phyloP scores from a whole-genome alignment of 2,888 invertebrate species.

The Charanyca ferruginea region DNA sequence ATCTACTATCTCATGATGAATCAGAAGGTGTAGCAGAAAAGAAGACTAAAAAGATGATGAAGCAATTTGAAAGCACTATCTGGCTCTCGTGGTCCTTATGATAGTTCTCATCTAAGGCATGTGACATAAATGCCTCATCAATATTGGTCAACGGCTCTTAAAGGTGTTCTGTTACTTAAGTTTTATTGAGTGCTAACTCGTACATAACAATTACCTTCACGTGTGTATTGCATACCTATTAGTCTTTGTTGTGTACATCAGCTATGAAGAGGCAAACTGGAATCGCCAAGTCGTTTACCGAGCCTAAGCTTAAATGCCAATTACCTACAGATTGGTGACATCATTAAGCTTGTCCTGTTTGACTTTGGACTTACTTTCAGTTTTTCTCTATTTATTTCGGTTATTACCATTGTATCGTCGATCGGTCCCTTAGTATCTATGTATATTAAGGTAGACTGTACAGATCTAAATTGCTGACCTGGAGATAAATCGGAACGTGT shows the following conservation, averaged over 20 bases:
- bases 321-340: constrained; percentile 55
- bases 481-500: constrained; percentile 36
- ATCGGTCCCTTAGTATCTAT: constrained; percentile 21
- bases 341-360: constrained; percentile 56
- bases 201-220: constrained; percentile 47
- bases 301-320: constrained; percentile 35
- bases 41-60: neutral
- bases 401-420: constrained; percentile 42
- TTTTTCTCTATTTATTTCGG: constrained; percentile 39
- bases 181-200: constrained; percentile 37
- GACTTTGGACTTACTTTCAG: constrained; percentile 46
- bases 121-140: constrained; percentile 41
- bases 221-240: constrained; percentile 48
- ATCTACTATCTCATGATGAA: constrained; percentile 23
- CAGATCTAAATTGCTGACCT: constrained; percentile 28
- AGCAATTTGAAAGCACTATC: constrained; percentile 1
- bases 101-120: constrained; percentile 16
- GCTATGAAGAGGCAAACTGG: constrained; percentile 11
- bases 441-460: constrained; percentile 30
- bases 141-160: constrained; percentile 39
- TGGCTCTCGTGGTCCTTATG: constrained; percentile 1
- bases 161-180: constrained; percentile 47
- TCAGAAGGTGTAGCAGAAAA: neutral
- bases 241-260: constrained; percentile 41
- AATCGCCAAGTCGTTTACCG: constrained; percentile 22